Percentiles rank a stretch among this genome's conserved stretches.
Evolutionary conservation across 2,797 vertebrate genomes (phyloP).

Genomic region (Leptatherina wallacei): DNA sequence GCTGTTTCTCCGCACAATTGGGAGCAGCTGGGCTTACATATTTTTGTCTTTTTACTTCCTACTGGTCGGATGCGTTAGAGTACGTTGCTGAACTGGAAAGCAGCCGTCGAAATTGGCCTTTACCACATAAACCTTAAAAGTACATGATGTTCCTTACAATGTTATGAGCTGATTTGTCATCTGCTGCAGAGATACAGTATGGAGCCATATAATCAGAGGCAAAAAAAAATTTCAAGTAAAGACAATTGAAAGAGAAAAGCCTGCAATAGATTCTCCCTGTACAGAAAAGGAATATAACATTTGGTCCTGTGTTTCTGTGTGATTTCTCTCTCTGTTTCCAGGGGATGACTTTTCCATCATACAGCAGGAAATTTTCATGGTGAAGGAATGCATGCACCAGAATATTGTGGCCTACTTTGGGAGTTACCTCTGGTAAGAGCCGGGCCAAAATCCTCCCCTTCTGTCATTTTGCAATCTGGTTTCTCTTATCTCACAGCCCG

Average conservation of each 20-base stretch:
- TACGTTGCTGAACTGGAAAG: slow-evolving; percentile 35
- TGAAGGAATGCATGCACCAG: slow-evolving; percentile 98
- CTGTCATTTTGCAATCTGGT: slow-evolving; percentile 39
- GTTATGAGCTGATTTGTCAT: slow-evolving; percentile 12
- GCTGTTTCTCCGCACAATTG: slow-evolving; percentile 55
- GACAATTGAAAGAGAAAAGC: neutral
- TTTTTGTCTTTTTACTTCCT: slow-evolving; percentile 56
- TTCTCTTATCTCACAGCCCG: slow-evolving; percentile 8
- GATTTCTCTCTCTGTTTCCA: slow-evolving; percentile 77
- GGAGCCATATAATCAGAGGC: slow-evolving; percentile 16
- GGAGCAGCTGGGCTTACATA: slow-evolving; percentile 66
- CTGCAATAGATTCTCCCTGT: neutral
- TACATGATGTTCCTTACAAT: slow-evolving; percentile 46
- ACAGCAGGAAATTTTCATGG: slow-evolving; percentile 99
- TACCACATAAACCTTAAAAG: slow-evolving; percentile 40
- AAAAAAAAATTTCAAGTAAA: slow-evolving; percentile 9
- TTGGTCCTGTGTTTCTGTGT: slow-evolving; percentile 53
- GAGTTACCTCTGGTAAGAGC: slow-evolving; percentile 96
- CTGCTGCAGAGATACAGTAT: slow-evolving; percentile 3
- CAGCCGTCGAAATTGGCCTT: slow-evolving; percentile 29
- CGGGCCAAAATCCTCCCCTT: slow-evolving; percentile 40
- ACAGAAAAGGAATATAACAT: slow-evolving; percentile 36
- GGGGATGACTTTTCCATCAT: slow-evolving; percentile 99
- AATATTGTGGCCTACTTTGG: slow-evolving; percentile 99
- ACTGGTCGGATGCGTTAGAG: slow-evolving; percentile 48